These are phyloP conservation scores for Macaria liturata DNA, from an alignment of 2,888 invertebrate genomes.

Conservation along the genomic window DNA sequence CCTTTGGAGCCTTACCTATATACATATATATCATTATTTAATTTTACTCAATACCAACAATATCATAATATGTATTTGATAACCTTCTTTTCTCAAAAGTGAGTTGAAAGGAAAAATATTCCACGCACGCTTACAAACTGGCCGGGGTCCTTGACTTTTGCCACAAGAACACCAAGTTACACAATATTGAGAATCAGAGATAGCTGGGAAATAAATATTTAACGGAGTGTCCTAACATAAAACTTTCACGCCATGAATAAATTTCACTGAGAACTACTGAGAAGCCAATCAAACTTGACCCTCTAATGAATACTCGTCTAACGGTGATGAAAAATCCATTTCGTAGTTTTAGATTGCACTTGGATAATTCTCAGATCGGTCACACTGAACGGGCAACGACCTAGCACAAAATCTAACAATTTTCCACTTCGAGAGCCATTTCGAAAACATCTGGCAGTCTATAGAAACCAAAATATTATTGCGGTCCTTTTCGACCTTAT, in stretches of 20 bases:
- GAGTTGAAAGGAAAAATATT: conserved; percentile 49
- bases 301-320: conserved; percentile 31
- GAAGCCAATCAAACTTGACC: conserved; percentile 23
- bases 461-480: conserved; percentile 28
- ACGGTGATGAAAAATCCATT: conserved; percentile 37
- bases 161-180: conserved; percentile 38
- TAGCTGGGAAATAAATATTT: conserved; percentile 25
- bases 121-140: conserved; percentile 36
- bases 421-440: conserved; percentile 69
- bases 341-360: conserved; percentile 44
- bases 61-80: too few relatives aligned
- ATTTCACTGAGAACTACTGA: conserved; percentile 8
- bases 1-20: too few relatives aligned
- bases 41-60: too few relatives aligned
- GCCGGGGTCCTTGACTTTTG: conserved; percentile 64
- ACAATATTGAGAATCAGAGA: conserved; percentile 23
- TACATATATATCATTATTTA: too few relatives aligned
- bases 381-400: conserved; percentile 67
- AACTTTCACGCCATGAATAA: conserved; percentile 32
- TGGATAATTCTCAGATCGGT: conserved; percentile 58
- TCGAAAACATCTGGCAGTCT: conserved; percentile 67
- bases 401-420: conserved; percentile 70
- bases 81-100: too few relatives aligned
- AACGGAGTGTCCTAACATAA: conserved; percentile 31
- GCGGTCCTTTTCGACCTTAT: conserved; percentile 40